Conservation (phyloP, 2,113 vertebrate genomes). For the Osmerus eperlanus region DNA sequence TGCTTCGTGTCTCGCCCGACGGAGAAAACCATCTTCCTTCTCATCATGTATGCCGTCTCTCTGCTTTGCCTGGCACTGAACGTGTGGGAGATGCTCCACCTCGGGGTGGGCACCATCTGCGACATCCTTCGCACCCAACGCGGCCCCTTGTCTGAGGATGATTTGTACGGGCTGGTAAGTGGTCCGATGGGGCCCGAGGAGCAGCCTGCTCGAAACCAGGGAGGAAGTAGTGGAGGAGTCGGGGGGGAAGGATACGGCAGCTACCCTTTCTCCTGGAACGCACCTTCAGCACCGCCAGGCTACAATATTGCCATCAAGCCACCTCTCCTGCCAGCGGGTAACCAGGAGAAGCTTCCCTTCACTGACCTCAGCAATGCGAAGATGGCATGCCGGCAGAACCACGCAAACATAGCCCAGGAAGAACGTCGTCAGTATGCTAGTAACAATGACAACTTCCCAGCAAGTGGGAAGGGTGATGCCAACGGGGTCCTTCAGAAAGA, state of each 20-base stretch:
- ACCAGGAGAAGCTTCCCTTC: constrained; percentile 74
- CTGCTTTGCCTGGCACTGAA: constrained; percentile 85
- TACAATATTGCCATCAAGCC: constrained; percentile 86
- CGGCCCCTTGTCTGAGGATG: constrained; percentile 64
- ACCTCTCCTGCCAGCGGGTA: constrained; percentile 14
- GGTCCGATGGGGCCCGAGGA: not conserved
- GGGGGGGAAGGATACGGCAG: constrained; percentile 69
- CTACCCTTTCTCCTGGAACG: constrained; percentile 85
- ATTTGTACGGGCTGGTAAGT: constrained; percentile 47
- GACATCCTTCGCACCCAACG: constrained; percentile 77
- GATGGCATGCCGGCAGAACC: constrained; percentile 85
- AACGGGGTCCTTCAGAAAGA: constrained; percentile 72
- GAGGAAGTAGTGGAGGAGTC: not conserved
- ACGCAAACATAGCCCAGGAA: constrained; percentile 84
- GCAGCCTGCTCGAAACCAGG: constrained; percentile 20
- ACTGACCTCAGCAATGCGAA: constrained; percentile 82
- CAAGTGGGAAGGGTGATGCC: constrained; percentile 58
- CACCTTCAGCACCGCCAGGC: constrained; percentile 82
- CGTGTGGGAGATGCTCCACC: constrained; percentile 91
- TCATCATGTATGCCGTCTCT: constrained; percentile 92
- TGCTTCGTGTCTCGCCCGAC: constrained; percentile 94
- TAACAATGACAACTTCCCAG: constrained; percentile 76
- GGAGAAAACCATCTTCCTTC: constrained; percentile 93
- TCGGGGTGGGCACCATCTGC: constrained; percentile 86
- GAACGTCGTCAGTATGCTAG: constrained; percentile 76